Conservation (phyloP, 2,113 vertebrate species). For the Pipra filicauda region DNA sequence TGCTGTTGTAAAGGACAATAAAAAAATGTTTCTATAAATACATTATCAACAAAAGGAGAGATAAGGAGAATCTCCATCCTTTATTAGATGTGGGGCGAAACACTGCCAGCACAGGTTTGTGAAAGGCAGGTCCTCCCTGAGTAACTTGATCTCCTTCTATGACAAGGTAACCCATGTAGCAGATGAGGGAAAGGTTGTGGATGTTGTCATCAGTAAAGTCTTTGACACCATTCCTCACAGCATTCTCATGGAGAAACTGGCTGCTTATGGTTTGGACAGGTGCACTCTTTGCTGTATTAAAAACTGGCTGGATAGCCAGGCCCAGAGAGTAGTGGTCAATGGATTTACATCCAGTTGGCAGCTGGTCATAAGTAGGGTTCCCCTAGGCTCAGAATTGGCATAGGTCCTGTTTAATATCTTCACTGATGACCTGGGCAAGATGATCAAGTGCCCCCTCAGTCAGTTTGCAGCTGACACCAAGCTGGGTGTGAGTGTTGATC, state of each 20-base stretch:
- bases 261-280: neutral
- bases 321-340: neutral
- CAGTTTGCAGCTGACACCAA: neutral
- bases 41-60: neutral
- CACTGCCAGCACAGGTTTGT: neutral
- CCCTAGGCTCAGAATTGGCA: neutral
- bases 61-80: neutral
- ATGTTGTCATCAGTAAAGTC: neutral
- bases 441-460: neutral
- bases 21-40: neutral
- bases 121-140: neutral
- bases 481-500: neutral
- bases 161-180: neutral
- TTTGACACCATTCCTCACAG: neutral
- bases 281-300: neutral
- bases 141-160: neutral
- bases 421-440: neutral
- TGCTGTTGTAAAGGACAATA: neutral
- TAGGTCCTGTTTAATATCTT: neutral
- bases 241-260: neutral
- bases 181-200: neutral
- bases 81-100: neutral
- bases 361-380: neutral
- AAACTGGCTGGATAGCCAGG: neutral
- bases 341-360: neutral